These are phyloP conservation scores for Psittacula cyanocephala DNA, from an alignment of 2,113 vertebrate species.

Conservation along the genomic window DNA sequence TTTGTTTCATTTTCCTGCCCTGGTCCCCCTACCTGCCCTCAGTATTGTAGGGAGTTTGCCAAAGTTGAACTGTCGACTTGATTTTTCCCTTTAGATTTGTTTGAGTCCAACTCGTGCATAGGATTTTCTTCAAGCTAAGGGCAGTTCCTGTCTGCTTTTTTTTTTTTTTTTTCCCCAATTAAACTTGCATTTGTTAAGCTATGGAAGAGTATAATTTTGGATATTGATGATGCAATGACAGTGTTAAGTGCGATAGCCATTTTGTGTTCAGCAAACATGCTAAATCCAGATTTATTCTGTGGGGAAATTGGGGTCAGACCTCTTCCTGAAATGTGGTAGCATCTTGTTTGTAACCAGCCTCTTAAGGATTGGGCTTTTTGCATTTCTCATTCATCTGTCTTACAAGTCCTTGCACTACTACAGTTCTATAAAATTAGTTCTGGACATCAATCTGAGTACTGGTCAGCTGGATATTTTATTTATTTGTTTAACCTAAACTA, in stretches of 20 bases:
- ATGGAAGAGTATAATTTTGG: background rate
- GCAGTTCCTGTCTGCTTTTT: background rate
- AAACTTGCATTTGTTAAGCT: background rate
- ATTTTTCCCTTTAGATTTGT: background rate
- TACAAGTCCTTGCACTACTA: background rate
- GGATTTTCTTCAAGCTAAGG: background rate
- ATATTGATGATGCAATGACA: background rate
- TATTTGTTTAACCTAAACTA: background rate
- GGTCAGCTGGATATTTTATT: background rate
- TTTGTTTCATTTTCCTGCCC: background rate
- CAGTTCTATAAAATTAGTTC: background rate
- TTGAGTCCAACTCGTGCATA: background rate
- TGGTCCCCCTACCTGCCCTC: rapidly evolving
- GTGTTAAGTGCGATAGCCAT: background rate
- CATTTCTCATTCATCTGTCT: background rate
- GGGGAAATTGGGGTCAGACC: background rate
- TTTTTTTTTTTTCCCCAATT: background rate
- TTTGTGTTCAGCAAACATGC: background rate
- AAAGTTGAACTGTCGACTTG: background rate
- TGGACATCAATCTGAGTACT: background rate
- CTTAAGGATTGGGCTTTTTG: background rate
- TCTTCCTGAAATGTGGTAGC: background rate
- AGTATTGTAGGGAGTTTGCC: background rate
- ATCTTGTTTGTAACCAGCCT: background rate
- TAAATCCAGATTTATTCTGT: background rate